Conservation (phyloP, 2,888 invertebrate genomes). For the Drosophila cracens region DNA sequence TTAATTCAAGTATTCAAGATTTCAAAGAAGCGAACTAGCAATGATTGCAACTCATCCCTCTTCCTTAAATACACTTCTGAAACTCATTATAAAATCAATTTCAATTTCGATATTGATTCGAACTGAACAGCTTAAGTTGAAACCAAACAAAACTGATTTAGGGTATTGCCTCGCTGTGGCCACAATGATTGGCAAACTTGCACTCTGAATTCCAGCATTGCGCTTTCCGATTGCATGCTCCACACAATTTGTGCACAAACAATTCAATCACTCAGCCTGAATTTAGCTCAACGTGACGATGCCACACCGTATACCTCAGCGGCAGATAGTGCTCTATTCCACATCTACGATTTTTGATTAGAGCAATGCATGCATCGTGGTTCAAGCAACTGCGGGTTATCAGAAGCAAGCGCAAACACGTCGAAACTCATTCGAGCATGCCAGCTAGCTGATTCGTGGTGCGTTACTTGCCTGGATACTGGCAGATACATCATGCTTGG, state of each 20-base stretch:
- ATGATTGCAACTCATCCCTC: conserved; percentile 4
- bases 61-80: not conserved
- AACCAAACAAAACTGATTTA: conserved; percentile 43
- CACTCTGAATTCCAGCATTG: conserved; percentile 39
- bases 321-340: conserved; percentile 39
- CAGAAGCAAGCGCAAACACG: conserved; percentile 56
- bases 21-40: not conserved
- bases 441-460: conserved; percentile 29
- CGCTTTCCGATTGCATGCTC: conserved; percentile 57
- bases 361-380: conserved; percentile 68
- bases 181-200: conserved; percentile 49
- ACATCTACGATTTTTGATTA: conserved; percentile 75
- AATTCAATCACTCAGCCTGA: conserved; percentile 74
- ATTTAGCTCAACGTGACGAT: conserved; percentile 35
- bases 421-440: conserved; percentile 22
- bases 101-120: conserved; percentile 48
- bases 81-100: conserved; percentile 47
- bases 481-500: conserved; percentile 39
- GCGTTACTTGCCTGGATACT: conserved; percentile 33
- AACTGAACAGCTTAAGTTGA: conserved; percentile 18
- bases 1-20: conserved; percentile 9
- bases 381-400: conserved; percentile 67
- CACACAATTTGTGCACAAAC: conserved; percentile 68
- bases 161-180: conserved; percentile 36
- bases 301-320: not conserved